These are phyloP conservation scores for Sternarchorhynchus goeldii DNA, from an alignment of 2,797 vertebrate species.

Conservation along the genomic window DNA sequence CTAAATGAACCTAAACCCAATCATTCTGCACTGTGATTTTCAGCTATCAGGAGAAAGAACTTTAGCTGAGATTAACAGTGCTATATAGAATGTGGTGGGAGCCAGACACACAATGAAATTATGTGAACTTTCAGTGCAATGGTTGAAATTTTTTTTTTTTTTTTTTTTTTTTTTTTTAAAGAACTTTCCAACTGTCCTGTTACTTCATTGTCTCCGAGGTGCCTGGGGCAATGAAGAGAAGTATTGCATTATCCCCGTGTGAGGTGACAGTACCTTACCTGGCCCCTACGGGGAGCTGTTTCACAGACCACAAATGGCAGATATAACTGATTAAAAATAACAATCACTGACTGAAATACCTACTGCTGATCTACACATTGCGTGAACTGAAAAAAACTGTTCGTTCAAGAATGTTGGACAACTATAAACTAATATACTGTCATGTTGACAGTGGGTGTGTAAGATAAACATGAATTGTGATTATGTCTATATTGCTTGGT, in stretches of 20 bases:
- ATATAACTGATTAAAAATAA: conserved; percentile 16
- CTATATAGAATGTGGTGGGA: neutral
- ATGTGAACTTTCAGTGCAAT: conserved; percentile 8
- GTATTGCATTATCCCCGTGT: conserved; percentile 7
- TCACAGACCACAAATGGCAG: conserved; percentile 42
- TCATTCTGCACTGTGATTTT: conserved; percentile 27
- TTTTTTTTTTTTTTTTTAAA: conserved; percentile 3
- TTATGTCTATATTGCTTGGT: conserved; percentile 72
- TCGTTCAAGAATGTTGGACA: conserved; percentile 64
- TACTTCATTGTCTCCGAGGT: neutral
- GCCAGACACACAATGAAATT: conserved; percentile 2
- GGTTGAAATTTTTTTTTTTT: conserved; percentile 1
- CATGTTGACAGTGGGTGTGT: conserved; percentile 71
- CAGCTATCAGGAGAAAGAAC: conserved; percentile 15
- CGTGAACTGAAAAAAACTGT: conserved; percentile 65
- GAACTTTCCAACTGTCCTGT: conserved; percentile 20
- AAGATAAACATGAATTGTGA: conserved; percentile 68
- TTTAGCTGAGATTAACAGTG: neutral
- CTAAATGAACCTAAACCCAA: conserved; percentile 15
- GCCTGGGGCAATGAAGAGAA: neutral
- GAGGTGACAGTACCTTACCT: conserved; percentile 42
- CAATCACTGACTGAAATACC: conserved; percentile 54
- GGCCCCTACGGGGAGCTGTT: conserved; percentile 49
- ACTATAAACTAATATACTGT: conserved; percentile 69
- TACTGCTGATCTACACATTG: conserved; percentile 68